phyloP scores from a whole-genome alignment of 2,797 vertebrate species.

The Hipposideros larvatus region DNA sequence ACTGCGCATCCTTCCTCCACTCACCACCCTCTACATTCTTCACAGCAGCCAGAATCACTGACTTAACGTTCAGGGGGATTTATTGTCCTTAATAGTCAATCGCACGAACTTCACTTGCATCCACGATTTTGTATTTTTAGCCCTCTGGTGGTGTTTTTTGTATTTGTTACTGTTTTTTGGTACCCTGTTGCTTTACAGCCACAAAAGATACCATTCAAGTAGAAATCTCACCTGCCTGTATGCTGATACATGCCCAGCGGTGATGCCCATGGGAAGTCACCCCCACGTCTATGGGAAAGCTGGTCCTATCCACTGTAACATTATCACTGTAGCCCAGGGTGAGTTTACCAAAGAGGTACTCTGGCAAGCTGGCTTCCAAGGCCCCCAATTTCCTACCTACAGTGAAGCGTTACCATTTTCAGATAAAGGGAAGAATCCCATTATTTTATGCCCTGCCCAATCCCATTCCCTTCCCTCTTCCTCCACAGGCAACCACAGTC shows the following conservation, averaged over 20 bases:
- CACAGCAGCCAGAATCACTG: neutral
- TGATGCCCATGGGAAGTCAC: neutral
- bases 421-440: neutral
- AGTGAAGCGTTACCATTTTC: neutral
- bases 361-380: too few relatives aligned
- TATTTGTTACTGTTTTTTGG: neutral
- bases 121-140: neutral
- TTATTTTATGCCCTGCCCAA: neutral
- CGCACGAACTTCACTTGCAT: neutral
- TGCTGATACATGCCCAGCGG: slow-evolving; percentile 52
- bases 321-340: too few relatives aligned
- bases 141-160: neutral
- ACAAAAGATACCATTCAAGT: neutral
- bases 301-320: too few relatives aligned
- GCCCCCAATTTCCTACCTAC: too few relatives aligned
- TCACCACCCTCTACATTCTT: too few relatives aligned
- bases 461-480: neutral
- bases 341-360: too few relatives aligned
- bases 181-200: neutral
- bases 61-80: neutral
- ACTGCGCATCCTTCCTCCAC: neutral
- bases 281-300: neutral
- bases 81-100: neutral
- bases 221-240: neutral
- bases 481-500: neutral